These are phyloP conservation scores for Mungos mungo DNA, from an alignment of 2,113 vertebrate genomes.

Conservation along the genomic window DNA sequence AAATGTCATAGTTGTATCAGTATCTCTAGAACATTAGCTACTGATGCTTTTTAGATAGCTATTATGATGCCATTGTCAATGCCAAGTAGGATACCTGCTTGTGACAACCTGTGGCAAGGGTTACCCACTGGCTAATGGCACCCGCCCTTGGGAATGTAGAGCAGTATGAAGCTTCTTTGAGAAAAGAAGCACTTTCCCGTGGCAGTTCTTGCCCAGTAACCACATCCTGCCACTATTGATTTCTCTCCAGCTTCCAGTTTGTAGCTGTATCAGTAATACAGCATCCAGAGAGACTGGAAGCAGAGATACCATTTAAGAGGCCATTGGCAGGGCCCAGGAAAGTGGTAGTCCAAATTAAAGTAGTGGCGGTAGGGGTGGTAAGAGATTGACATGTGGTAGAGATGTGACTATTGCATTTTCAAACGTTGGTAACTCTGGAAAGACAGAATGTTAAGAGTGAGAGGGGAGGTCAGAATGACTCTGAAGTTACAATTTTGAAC, in stretches of 20 bases:
- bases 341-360: not conserved
- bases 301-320: not conserved
- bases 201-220: slow-evolving; percentile 39
- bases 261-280: slow-evolving; percentile 19
- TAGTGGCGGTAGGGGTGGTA: not conserved
- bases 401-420: not conserved
- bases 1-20: not conserved
- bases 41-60: not conserved
- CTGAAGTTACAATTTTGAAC: not conserved
- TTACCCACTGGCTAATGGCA: not conserved
- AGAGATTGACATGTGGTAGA: not conserved
- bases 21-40: not conserved
- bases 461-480: not conserved
- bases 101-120: not conserved
- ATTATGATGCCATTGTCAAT: not conserved
- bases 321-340: not conserved
- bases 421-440: not conserved
- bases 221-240: slow-evolving; percentile 28
- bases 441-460: not conserved
- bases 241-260: slow-evolving; percentile 34
- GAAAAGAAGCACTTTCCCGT: slow-evolving; percentile 23
- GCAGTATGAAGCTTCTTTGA: slow-evolving; percentile 20
- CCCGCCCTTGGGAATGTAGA: not conserved
- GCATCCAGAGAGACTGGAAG: slow-evolving; percentile 19
- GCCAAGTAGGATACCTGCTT: not conserved